phyloP scores from a whole-genome alignment of 2,113 vertebrate species.

The Rafetus swinhoei region DNA sequence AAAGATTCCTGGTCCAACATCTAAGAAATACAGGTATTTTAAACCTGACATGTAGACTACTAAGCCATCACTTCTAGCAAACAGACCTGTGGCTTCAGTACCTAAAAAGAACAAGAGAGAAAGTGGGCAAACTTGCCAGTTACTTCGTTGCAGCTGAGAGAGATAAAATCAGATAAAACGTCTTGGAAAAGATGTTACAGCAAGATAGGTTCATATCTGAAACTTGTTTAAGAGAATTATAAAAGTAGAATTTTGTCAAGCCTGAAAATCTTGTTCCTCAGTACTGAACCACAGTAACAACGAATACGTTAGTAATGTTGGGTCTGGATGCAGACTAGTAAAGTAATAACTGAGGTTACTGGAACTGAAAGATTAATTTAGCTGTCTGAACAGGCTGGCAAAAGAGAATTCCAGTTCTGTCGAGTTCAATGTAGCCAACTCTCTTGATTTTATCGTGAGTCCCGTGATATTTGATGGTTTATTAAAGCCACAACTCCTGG shows the following conservation, averaged over 20 bases:
- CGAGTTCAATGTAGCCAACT: neutral
- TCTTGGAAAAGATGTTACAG: slow-evolving; percentile 63
- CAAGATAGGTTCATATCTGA: slow-evolving; percentile 46
- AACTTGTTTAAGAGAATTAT: slow-evolving; percentile 41
- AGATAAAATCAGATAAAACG: slow-evolving; percentile 65
- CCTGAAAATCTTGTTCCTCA: slow-evolving; percentile 39
- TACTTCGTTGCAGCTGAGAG: slow-evolving; percentile 49
- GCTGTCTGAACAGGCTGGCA: neutral
- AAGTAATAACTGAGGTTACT: slow-evolving; percentile 17
- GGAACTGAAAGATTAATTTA: neutral
- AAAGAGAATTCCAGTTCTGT: neutral
- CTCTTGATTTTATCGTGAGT: neutral
- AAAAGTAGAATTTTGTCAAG: neutral
- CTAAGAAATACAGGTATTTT: neutral
- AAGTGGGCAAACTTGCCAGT: slow-evolving; percentile 24
- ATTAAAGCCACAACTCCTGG: neutral
- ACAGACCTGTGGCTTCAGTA: neutral
- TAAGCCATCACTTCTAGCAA: slow-evolving; percentile 9
- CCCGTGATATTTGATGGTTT: neutral
- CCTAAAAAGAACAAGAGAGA: slow-evolving; percentile 25
- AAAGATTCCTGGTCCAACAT: neutral
- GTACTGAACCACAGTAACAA: slow-evolving; percentile 25
- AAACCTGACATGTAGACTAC: neutral
- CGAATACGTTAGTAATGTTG: neutral
- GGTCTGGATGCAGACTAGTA: neutral